Evolutionary conservation across 2,113 vertebrate species (phyloP), one percentile per base, ranked within the genome.

Genomic region (Saccopteryx bilineata): DNA sequence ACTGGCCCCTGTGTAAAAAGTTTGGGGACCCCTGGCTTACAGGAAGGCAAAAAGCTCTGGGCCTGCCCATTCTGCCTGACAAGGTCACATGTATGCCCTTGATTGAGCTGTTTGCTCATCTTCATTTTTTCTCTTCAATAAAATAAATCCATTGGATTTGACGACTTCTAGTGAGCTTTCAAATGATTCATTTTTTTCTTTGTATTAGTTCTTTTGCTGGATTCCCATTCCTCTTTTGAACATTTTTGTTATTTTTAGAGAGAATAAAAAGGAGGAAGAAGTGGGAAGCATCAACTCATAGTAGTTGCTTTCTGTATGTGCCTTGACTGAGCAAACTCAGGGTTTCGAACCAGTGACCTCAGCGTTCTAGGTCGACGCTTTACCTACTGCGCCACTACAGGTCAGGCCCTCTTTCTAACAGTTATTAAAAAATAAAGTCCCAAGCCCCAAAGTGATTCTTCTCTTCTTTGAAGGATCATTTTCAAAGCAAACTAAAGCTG

Each of bases 401-500:
- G 39, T 39, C 39, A 39, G 39, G 39, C 39, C 56, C 11, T 61
- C 61, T 87, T 78, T 81, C 39, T 58, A 83, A 85, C 46, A 66
- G n/a, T 88, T 81, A 74, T 33, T 74, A 63, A n/a, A 76, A 91
- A 87, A 82, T 83, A 65, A 78, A 96, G 72, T 26, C 23, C 66
- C 21, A 56, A 74, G 52, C 9, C 26, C 48, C 76, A 88, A 85
- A 13, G 26, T 66, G 61, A 81, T 91, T 75, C 26, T 87, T 89
- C 61, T 90, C 81, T 69, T 69, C 7, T 80, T 33, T 9, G 1
- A 79, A 46, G n/a, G 33, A 33, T 87, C 24, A 26, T 60, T 90
- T 93, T 74, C 74, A 91, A 92, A 89, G 28, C 82, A 78, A 68
- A 88, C 80, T 28, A 63, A 84, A 80, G 17, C 9, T 56, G 2